phyloP scores from a whole-genome alignment of 2,113 vertebrate species.

The Shinisaurus crocodilurus region DNA sequence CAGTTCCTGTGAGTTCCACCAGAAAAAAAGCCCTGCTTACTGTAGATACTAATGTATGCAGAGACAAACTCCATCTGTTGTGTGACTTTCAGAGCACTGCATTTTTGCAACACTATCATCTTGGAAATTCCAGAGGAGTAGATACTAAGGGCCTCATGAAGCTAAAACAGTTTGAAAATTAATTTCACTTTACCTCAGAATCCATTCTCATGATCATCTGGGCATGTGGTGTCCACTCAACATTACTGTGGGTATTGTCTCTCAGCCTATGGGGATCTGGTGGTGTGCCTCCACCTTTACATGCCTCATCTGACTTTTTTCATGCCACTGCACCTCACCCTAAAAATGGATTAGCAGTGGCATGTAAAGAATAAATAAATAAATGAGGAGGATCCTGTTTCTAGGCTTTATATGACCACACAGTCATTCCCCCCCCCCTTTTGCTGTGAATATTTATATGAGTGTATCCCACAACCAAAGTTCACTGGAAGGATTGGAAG shows the following conservation, averaged over 20 bases:
- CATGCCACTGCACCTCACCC: background rate
- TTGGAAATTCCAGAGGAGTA: background rate
- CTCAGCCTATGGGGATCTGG: background rate
- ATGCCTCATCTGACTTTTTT: background rate
- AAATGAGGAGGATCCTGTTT: background rate
- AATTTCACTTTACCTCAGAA: background rate
- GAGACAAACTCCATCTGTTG: background rate
- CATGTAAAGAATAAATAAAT: background rate
- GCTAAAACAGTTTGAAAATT: background rate
- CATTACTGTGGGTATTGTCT: background rate
- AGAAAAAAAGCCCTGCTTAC: too few species aligned
- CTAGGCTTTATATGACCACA: background rate
- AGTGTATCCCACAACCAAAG: background rate
- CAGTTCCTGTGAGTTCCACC: too few species aligned
- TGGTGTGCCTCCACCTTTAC: background rate
- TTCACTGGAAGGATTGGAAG: background rate
- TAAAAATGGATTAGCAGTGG: background rate
- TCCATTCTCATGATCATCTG: background rate
- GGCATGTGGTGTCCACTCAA: background rate
- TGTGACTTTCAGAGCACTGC: background rate
- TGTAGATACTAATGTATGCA: background rate
- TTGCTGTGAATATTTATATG: background rate
- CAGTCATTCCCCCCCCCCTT: background rate
- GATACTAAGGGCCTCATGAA: background rate
- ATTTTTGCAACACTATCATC: background rate